phyloP scores from a whole-genome alignment of 92 coral and sea anemone species.

The Epizoanthus ramosus region DNA sequence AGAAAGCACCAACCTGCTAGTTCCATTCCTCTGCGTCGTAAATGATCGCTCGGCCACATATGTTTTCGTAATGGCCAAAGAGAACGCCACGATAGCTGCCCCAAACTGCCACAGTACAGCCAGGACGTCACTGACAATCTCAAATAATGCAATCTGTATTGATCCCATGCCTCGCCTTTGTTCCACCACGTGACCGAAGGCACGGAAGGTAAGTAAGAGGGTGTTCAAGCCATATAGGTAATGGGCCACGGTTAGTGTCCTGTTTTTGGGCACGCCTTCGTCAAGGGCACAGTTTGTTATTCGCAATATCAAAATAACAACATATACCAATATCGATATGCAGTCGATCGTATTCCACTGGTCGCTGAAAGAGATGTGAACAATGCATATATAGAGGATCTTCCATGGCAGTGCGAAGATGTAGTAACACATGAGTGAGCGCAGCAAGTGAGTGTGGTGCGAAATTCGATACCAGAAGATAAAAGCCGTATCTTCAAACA shows the following conservation, averaged over 20 bases:
- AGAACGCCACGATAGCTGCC: conserved; percentile 66
- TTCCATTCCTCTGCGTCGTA: not conserved
- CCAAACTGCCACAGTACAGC: conserved; percentile 67
- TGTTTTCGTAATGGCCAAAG: conserved; percentile 71
- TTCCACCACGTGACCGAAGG: conserved; percentile 75
- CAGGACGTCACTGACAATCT: conserved; percentile 44
- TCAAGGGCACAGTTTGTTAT: conserved; percentile 37
- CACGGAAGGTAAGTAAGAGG: conserved; percentile 66
- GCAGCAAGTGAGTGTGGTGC: too few species aligned
- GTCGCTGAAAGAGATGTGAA: conserved; percentile 45
- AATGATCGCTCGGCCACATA: conserved; percentile 58
- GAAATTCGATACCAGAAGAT: too few species aligned
- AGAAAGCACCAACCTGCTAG: not conserved
- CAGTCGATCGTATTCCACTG: conserved; percentile 68
- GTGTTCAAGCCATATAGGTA: conserved; percentile 71
- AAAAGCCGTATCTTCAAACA: too few species aligned
- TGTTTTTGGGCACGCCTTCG: conserved; percentile 44
- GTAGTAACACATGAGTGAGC: too few species aligned
- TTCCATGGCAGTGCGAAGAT: too few species aligned
- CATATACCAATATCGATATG: conserved; percentile 50
- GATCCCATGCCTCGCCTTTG: conserved; percentile 41
- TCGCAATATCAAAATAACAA: conserved; percentile 42
- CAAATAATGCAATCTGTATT: conserved; percentile 69
- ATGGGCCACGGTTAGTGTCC: conserved; percentile 50
- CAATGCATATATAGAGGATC: too few species aligned